phyloP scores from a whole-genome alignment of 2,797 vertebrate species.

The Pogoniulus pusillus region DNA sequence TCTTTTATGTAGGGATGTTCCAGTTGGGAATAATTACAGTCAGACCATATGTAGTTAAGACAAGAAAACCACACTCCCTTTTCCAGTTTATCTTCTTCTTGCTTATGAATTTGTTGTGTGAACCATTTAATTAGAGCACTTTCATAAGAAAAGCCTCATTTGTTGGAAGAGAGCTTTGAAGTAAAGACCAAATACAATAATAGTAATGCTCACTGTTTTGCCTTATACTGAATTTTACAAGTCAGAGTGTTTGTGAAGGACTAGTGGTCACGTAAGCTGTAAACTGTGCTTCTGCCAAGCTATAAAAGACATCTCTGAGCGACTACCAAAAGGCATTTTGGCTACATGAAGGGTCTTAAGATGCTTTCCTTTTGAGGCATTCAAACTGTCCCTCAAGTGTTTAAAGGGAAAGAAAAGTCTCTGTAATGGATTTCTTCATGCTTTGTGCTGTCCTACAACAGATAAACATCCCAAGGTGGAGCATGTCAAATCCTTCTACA shows the following conservation, averaged over 20 bases:
- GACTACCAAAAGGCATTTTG: not conserved
- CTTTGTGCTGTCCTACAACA: not conserved
- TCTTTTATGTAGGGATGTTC: not conserved
- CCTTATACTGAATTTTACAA: not conserved
- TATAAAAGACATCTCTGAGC: not conserved
- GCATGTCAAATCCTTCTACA: constrained; percentile 1
- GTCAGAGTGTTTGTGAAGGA: not conserved
- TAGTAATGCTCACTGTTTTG: not conserved
- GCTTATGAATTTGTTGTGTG: not conserved
- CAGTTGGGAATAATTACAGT: constrained; percentile 11
- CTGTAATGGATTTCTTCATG: not conserved
- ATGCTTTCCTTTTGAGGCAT: not conserved
- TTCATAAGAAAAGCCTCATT: not conserved
- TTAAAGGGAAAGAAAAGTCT: constrained; percentile 1
- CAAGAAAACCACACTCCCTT: not conserved
- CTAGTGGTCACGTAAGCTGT: not conserved
- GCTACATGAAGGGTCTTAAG: not conserved
- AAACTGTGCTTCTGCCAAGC: not conserved
- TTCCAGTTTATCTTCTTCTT: constrained; percentile 1
- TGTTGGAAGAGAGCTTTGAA: not conserved
- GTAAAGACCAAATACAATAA: not conserved
- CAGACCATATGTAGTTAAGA: not conserved
- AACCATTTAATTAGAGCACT: not conserved
- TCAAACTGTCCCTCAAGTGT: not conserved
- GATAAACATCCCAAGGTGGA: not conserved